Evolutionary conservation across 2,113 vertebrate genomes (phyloP).

Genomic region (Vicugna pacos): DNA sequence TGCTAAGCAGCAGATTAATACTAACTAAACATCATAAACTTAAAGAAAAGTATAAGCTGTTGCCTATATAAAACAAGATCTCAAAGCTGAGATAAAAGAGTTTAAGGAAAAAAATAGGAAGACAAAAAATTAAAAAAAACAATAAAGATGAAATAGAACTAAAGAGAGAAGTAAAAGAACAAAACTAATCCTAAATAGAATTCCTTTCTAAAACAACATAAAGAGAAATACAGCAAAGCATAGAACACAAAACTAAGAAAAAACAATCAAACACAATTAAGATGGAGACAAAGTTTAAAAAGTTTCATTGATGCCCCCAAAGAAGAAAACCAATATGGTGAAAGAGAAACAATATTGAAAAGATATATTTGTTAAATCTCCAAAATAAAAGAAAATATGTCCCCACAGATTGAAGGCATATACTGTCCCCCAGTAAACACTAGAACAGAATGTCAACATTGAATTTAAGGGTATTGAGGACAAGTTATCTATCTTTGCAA

Average conservation of each 20-base stretch:
- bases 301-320: neutral
- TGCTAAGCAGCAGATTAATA: neutral
- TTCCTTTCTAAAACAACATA: neutral
- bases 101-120: neutral
- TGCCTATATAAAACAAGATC: neutral
- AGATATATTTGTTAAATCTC: neutral
- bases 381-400: neutral
- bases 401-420: neutral
- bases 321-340: neutral
- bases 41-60: neutral
- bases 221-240: neutral
- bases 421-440: neutral
- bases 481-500: neutral
- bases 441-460: neutral
- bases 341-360: neutral
- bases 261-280: neutral
- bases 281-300: neutral
- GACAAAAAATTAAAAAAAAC: neutral
- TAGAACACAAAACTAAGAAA: neutral
- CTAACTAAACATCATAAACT: neutral
- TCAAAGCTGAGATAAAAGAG: neutral
- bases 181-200: neutral
- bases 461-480: neutral
- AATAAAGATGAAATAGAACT: neutral
- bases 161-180: neutral